A percentile compares a stretch with the other conserved stretches of the same genome.
Conservation (phyloP, 2,113 vertebrate genomes). For the Grammomys dolichurus region DNA sequence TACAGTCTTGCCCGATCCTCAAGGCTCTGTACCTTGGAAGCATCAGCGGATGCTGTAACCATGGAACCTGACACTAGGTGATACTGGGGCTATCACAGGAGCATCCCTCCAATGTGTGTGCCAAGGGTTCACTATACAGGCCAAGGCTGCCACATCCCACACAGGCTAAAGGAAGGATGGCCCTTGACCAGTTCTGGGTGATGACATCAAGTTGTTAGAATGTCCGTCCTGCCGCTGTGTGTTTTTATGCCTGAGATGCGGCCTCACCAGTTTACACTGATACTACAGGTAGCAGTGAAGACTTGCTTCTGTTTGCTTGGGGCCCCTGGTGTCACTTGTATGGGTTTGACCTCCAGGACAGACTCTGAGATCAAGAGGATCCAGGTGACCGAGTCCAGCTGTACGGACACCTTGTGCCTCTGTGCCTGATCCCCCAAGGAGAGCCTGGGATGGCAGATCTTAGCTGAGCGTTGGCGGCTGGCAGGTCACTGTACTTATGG, state of each 20-base stretch:
- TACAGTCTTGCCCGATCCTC: too few species aligned
- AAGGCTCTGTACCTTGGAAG: not conserved
- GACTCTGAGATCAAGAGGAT: not conserved
- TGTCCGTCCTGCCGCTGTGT: not conserved
- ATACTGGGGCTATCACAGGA: fast-evolving
- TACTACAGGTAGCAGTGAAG: not conserved
- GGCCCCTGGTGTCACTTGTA: not conserved
- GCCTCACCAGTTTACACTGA: not conserved
- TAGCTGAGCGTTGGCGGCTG: not conserved
- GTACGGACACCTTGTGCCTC: not conserved
- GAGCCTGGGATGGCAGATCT: too few species aligned
- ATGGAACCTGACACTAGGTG: not conserved
- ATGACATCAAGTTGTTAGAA: too few species aligned
- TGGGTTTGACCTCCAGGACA: not conserved
- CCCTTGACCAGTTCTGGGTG: not conserved
- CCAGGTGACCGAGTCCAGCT: not conserved
- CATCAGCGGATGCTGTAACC: not conserved
- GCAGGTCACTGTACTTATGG: not conserved
- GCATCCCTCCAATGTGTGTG: too few species aligned
- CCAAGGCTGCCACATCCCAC: not conserved
- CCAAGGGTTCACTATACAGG: not conserved
- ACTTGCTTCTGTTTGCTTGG: not conserved
- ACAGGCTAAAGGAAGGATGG: not conserved
- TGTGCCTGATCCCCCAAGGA: not conserved
- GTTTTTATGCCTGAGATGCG: not conserved